Evolutionary conservation across 2,888 invertebrate genomes (phyloP).

Genomic region (Ectemnius lituratus): DNA sequence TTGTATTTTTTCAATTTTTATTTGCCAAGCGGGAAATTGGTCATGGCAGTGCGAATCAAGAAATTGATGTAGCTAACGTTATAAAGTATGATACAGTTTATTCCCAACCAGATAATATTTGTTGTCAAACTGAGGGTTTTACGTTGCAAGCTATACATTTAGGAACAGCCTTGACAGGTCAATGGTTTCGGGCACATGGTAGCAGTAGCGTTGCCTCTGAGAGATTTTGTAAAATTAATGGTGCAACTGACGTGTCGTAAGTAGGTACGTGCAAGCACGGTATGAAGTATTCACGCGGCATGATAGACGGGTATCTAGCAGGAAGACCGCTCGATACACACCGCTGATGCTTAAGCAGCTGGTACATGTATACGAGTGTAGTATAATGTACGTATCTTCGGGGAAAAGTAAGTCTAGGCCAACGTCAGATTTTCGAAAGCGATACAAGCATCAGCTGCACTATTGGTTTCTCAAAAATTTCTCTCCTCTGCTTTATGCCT

Average conservation of each 20-base stretch:
- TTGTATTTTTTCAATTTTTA: too few species aligned
- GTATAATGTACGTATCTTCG: constrained; percentile 23
- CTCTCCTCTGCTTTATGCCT: constrained; percentile 20
- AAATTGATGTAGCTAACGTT: too few species aligned
- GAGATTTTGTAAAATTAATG: constrained; percentile 60
- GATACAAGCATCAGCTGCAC: constrained; percentile 50
- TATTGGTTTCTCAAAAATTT: constrained; percentile 54
- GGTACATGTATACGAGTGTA: constrained; percentile 27
- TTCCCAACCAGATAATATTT: too few species aligned
- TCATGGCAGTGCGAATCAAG: too few species aligned
- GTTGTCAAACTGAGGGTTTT: too few species aligned
- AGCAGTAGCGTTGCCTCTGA: constrained; percentile 39
- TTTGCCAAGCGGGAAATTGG: too few species aligned
- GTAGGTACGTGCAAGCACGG: constrained; percentile 37
- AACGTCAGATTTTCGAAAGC: constrained; percentile 45
- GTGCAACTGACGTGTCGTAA: constrained; percentile 37
- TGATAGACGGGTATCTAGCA: constrained; percentile 58
- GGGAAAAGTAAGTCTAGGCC: constrained; percentile 37
- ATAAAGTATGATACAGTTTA: too few species aligned
- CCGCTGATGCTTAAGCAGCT: constrained; percentile 48
- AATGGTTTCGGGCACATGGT: constrained; percentile 39
- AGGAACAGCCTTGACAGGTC: constrained; percentile 30
- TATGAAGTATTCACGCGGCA: constrained; percentile 67
- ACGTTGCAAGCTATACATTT: background rate
- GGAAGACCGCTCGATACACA: constrained; percentile 35